Evolutionary conservation across 2,113 vertebrate genomes (phyloP), one percentile per base, ranked within the genome.

Genomic region (Phaethon lepturus): DNA sequence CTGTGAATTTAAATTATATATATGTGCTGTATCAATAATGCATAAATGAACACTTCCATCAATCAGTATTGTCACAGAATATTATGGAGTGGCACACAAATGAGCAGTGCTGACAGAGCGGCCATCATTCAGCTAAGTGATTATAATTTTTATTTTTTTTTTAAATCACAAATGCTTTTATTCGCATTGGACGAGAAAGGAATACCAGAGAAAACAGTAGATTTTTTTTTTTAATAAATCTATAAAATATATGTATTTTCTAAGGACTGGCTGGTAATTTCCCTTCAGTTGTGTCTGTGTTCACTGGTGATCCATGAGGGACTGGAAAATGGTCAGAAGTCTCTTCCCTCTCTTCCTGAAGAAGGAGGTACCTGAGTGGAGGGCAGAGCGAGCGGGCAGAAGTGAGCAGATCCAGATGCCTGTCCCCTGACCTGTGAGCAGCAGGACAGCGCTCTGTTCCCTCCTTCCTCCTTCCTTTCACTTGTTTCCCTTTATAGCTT

Each of bases 1-100:
- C 45, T 72, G 45, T 75, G 56, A 95, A 47, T 95, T 78, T 92
- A 93, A 95, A 85, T 94, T 92, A 82, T 86, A 87, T 52, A 75
- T 91, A 79, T 42, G 8, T 42, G n/a, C 45, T 92, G 10, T 55
- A 78, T 89, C 82, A 79, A 72, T 91, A 76, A 66, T 49, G 28
- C 20, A 58, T 76, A 91, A 64, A 24, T 67, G 26, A 92, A 74
- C 2, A 13, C 49, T 85, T 85, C 53, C 29, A 74, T 91, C 60
- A 93, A 7, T n/a, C 64, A 91, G 52, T 77, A 71, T 95, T 84
- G 75, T 86, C 62, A 63, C 38, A 67, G 10, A 73, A 63, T 59
- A 85, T 47, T 92, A 42, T 77, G 33, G n/a, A 71, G 22, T 81
- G 24, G 67, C 44, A 75, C 12, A 38, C 15, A 86, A 84, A 42